phyloP scores from a whole-genome alignment of 2,888 invertebrate genomes.

The Sipha maydis region DNA sequence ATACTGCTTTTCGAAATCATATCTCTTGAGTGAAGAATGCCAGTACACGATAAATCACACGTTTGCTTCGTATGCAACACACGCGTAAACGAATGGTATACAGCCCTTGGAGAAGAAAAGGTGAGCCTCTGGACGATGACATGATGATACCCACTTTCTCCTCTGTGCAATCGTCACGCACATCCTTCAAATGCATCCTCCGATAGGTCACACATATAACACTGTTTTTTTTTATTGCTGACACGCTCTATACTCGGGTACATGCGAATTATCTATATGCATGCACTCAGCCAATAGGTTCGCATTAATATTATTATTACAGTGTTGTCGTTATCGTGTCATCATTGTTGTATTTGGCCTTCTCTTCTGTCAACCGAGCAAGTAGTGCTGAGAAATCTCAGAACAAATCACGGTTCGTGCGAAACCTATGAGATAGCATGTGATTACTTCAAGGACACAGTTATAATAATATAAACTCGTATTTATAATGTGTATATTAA shows the following conservation, averaged over 20 bases:
- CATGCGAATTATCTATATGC: too few relatives aligned
- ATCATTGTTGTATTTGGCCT: not conserved
- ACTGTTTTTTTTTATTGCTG: too few relatives aligned
- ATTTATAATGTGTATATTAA: too few relatives aligned
- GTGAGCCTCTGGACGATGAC: not conserved
- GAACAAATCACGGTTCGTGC: constrained; percentile 30
- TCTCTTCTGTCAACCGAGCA: not conserved
- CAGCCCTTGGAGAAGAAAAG: not conserved
- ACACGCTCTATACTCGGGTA: too few relatives aligned
- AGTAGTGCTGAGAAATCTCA: not conserved
- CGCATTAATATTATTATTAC: not conserved
- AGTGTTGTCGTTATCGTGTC: not conserved
- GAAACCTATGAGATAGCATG: not conserved
- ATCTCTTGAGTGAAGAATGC: too few relatives aligned
- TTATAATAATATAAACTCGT: too few relatives aligned
- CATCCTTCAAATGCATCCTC: constrained; percentile 19
- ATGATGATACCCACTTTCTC: constrained; percentile 6
- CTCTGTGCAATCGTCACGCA: not conserved
- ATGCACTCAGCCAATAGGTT: too few relatives aligned
- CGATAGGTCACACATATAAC: not conserved
- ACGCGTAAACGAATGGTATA: not conserved
- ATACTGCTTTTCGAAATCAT: too few relatives aligned
- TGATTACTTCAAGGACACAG: not conserved
- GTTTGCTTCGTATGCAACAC: not conserved
- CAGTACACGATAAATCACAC: too few relatives aligned